Conservation (phyloP, 2,113 vertebrate species). For the Caranx melampygus region DNA sequence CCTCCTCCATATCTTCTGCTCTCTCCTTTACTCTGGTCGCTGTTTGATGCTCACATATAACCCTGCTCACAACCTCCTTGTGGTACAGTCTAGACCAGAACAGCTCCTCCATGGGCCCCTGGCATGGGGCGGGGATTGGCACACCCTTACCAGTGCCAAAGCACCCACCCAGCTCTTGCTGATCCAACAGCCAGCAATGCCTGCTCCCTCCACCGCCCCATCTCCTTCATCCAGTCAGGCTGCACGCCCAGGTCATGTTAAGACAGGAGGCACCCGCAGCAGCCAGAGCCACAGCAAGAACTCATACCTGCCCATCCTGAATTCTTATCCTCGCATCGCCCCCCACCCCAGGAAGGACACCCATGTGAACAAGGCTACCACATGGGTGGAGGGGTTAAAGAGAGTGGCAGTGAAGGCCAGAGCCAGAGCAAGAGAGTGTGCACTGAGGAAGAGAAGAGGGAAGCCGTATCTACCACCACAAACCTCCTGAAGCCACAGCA, state of each 20-base stretch:
- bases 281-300: constrained; percentile 62
- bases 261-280: constrained; percentile 42
- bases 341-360: constrained; percentile 76
- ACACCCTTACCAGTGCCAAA: constrained; percentile 43
- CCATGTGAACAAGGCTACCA: constrained; percentile 26
- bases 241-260: constrained; percentile 31
- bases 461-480: constrained; percentile 63
- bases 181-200: constrained; percentile 68
- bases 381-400: constrained; percentile 16
- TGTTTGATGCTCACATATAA: constrained; percentile 34
- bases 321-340: constrained; percentile 81
- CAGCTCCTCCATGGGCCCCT: constrained; percentile 68
- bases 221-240: constrained; percentile 1
- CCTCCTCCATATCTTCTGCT: constrained; percentile 26
- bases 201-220: constrained; percentile 7
- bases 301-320: constrained; percentile 79
- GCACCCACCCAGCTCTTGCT: constrained; percentile 70
- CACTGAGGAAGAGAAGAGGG: constrained; percentile 63
- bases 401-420: constrained; percentile 60
- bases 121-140: constrained; percentile 68
- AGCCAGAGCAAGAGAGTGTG: constrained; percentile 78
- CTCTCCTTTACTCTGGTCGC: constrained; percentile 23
- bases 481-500: constrained; percentile 44
- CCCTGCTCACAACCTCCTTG: constrained; percentile 56
- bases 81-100: constrained; percentile 58